Conservation (phyloP, 2,113 vertebrate genomes). For the Cavia porcellus region DNA sequence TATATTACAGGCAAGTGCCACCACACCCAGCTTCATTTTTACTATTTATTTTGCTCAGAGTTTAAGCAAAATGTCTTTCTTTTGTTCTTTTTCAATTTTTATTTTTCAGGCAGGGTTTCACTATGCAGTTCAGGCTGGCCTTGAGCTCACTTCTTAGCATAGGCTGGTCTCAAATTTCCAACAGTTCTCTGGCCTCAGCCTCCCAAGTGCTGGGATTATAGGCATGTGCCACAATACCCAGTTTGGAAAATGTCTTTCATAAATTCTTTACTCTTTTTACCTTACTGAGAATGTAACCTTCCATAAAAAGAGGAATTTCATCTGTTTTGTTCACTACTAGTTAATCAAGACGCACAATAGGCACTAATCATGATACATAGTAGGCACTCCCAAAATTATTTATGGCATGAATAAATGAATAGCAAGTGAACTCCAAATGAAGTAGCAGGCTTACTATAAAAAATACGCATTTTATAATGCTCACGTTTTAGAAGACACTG, state of each 20-base stretch:
- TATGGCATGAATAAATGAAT: not conserved
- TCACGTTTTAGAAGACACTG: not conserved
- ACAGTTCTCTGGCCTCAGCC: too few species aligned
- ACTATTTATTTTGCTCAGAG: too few species aligned
- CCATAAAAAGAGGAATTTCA: not conserved
- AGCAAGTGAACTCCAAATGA: slow-evolving; percentile 10
- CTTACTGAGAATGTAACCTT: not conserved
- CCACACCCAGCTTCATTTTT: too few species aligned
- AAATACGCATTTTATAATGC: not conserved
- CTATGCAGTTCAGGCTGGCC: too few species aligned
- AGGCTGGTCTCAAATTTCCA: too few species aligned
- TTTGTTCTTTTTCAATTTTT: too few species aligned
- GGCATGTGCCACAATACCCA: too few species aligned
- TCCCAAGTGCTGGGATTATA: too few species aligned
- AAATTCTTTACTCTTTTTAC: not conserved
- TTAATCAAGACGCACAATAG: not conserved
- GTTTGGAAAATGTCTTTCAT: not conserved
- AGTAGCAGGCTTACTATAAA: not conserved
- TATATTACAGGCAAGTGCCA: too few species aligned
- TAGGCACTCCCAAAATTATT: not conserved
- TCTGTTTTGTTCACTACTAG: not conserved
- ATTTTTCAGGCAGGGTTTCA: too few species aligned
- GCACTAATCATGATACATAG: not conserved
- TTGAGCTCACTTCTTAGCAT: too few species aligned
- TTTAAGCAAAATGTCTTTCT: too few species aligned